Percentiles rank a stretch among this genome's conserved stretches.
Conservation (phyloP, 2,113 vertebrate genomes). For the Pangasianodon gigas region DNA sequence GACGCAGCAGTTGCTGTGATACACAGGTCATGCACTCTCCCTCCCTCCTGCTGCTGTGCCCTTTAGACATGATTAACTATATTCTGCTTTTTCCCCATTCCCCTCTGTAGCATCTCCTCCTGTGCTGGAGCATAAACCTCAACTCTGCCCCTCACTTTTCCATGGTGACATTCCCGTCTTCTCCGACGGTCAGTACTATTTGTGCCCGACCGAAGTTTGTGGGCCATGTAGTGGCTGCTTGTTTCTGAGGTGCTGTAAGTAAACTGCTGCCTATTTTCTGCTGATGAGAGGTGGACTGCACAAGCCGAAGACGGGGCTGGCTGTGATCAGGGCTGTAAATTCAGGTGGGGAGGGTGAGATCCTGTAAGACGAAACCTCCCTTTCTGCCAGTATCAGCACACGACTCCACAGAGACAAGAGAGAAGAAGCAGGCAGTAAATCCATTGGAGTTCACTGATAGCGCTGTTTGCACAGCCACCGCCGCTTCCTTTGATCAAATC, state of each 20-base stretch:
- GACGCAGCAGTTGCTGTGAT: constrained; percentile 68
- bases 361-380: constrained; percentile 75
- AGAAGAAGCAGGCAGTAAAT: constrained; percentile 82
- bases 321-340: constrained; percentile 70
- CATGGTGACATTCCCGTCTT: constrained; percentile 5
- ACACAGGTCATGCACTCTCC: constrained; percentile 63
- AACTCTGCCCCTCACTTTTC: constrained; percentile 1
- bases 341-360: constrained; percentile 69
- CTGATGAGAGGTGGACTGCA: constrained; percentile 28
- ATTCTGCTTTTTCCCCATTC: constrained; percentile 55
- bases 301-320: constrained; percentile 28
- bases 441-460: constrained; percentile 78
- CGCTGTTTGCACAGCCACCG: constrained; percentile 77
- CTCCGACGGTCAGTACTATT: not conserved
- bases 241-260: constrained; percentile 29
- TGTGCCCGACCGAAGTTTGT: constrained; percentile 32
- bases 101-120: constrained; percentile 61
- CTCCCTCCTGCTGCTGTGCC: constrained; percentile 47
- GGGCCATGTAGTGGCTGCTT: constrained; percentile 29
- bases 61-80: constrained; percentile 57
- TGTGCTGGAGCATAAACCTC: constrained; percentile 27
- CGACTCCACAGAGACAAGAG: constrained; percentile 75
- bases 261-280: constrained; percentile 27
- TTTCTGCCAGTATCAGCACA: constrained; percentile 73
- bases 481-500: constrained; percentile 80